Evolutionary conservation across 2,113 vertebrate genomes (phyloP).

Genomic region (Tympanuchus pallidicinctus): DNA sequence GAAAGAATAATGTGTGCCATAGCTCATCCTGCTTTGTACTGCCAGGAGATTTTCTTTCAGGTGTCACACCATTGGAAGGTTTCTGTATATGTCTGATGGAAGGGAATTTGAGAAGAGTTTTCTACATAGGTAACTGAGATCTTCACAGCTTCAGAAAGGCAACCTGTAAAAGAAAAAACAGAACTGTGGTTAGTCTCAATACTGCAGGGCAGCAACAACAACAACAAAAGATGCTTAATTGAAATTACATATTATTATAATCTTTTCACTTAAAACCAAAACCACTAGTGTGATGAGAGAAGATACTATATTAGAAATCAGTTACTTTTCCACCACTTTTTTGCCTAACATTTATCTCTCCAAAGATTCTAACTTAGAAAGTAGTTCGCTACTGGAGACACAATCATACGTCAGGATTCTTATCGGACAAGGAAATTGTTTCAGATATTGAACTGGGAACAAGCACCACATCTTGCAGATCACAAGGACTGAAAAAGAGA

Average conservation of each 20-base stretch:
- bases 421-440: not conserved
- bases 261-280: not conserved
- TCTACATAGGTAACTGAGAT: not conserved
- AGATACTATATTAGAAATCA: not conserved
- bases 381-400: not conserved
- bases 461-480: not conserved
- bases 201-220: not conserved
- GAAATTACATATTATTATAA: not conserved
- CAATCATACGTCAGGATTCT: not conserved
- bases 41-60: not conserved
- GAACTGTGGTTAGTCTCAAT: not conserved
- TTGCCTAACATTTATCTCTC: not conserved
- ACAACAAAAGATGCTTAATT: not conserved
- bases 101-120: not conserved
- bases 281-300: not conserved
- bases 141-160: conserved; percentile 82
- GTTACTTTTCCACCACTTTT: not conserved
- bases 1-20: not conserved
- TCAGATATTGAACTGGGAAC: not conserved
- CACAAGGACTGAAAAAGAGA: not conserved
- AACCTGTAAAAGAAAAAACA: conserved; percentile 72
- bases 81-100: not conserved
- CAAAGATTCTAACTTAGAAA: not conserved
- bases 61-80: not conserved
- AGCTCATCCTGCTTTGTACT: not conserved